Evolutionary conservation across 2,113 vertebrate genomes (phyloP).

Genomic region (Fulmarus glacialis): DNA sequence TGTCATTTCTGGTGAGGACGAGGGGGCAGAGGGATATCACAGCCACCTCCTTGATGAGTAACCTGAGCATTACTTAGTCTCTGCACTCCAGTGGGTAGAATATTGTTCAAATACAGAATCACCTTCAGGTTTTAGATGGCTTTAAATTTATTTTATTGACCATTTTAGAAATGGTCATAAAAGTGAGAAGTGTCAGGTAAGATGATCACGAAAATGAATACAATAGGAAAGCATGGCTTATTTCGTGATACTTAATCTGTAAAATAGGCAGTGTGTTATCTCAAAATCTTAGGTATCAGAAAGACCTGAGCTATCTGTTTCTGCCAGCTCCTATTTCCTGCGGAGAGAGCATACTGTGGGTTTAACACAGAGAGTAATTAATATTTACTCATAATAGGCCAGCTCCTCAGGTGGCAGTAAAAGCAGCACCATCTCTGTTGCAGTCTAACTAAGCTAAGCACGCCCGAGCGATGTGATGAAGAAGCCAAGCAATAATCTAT

Average conservation of each 20-base stretch:
- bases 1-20: neutral
- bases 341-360: neutral
- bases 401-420: neutral
- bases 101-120: neutral
- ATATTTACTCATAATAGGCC: neutral
- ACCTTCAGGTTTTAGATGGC: neutral
- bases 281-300: neutral
- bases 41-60: neutral
- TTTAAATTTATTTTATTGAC: neutral
- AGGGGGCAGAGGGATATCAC: neutral
- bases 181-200: rapidly evolving
- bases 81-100: neutral
- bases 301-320: neutral
- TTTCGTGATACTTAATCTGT: neutral
- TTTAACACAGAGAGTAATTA: neutral
- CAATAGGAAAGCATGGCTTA: neutral
- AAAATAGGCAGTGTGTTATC: neutral
- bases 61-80: neutral
- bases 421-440: neutral
- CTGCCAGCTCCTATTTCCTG: neutral
- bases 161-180: neutral
- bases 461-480: rapidly evolving
- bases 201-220: neutral
- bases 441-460: neutral
- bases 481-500: neutral